A percentile compares a stretch with the other conserved stretches of the same genome.
Conservation (phyloP, 2,113 vertebrate species). For the Cercopithecus mona region DNA sequence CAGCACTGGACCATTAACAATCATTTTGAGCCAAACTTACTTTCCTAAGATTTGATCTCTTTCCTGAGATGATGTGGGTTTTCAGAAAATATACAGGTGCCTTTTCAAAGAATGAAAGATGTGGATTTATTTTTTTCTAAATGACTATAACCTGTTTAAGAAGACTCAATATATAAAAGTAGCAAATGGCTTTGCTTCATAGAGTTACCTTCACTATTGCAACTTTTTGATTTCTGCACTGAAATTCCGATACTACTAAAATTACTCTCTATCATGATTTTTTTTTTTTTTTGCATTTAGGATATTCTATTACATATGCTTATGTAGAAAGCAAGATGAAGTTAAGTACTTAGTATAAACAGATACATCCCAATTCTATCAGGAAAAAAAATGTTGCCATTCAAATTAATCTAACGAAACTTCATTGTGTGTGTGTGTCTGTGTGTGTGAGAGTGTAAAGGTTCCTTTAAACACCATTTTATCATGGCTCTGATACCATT, state of each 20-base stretch:
- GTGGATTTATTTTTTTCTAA: background rate
- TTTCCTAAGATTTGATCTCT: conserved; percentile 49
- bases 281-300: background rate
- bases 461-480: background rate
- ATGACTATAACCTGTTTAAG: background rate
- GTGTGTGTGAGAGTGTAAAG: background rate
- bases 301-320: background rate
- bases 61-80: conserved; percentile 12
- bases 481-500: conserved; percentile 40
- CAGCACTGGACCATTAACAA: conserved; percentile 48
- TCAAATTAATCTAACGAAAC: background rate
- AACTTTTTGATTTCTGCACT: background rate
- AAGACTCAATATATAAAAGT: background rate
- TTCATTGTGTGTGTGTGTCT: background rate
- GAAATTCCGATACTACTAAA: background rate
- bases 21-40: conserved; percentile 40
- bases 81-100: background rate
- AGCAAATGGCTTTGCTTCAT: background rate
- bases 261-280: background rate
- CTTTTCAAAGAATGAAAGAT: background rate
- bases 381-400: background rate
- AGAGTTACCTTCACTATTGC: background rate
- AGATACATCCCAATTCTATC: background rate
- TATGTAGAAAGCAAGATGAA: background rate
- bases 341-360: background rate